A percentile compares a stretch with the other conserved stretches of the same genome.
These are phyloP conservation scores for Hydropotes inermis DNA, from an alignment of 2,113 vertebrate species.

Conservation along the genomic window DNA sequence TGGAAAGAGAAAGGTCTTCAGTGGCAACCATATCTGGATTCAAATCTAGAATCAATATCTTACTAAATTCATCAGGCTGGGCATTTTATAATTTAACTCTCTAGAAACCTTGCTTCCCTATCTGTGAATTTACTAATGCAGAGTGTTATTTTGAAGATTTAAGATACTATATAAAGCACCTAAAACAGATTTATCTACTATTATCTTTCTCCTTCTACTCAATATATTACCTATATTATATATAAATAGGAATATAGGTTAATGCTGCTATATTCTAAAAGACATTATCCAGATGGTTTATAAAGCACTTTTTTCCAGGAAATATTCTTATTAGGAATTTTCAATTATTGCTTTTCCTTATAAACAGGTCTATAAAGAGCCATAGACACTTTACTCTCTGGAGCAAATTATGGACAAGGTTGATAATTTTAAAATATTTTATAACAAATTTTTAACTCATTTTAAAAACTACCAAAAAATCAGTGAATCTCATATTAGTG, in stretches of 20 bases:
- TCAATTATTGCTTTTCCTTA: neutral
- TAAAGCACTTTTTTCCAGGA: neutral
- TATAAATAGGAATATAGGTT: neutral
- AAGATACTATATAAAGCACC: neutral
- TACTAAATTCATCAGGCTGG: neutral
- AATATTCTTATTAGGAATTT: neutral
- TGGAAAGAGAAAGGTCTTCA: neutral
- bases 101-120: neutral
- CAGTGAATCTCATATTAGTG: neutral
- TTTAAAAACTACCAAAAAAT: neutral
- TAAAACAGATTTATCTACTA: neutral
- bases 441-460: neutral
- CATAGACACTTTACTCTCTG: neutral
- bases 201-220: neutral
- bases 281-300: neutral
- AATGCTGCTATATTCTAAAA: neutral
- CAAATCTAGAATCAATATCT: neutral
- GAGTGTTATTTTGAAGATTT: neutral
- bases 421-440: neutral
- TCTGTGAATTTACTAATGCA: neutral
- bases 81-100: neutral
- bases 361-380: neutral
- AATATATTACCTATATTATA: neutral
- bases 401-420: neutral
- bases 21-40: neutral